Evolutionary conservation across 2,888 invertebrate genomes (phyloP).

Genomic region (Pterobdella sp.): DNA sequence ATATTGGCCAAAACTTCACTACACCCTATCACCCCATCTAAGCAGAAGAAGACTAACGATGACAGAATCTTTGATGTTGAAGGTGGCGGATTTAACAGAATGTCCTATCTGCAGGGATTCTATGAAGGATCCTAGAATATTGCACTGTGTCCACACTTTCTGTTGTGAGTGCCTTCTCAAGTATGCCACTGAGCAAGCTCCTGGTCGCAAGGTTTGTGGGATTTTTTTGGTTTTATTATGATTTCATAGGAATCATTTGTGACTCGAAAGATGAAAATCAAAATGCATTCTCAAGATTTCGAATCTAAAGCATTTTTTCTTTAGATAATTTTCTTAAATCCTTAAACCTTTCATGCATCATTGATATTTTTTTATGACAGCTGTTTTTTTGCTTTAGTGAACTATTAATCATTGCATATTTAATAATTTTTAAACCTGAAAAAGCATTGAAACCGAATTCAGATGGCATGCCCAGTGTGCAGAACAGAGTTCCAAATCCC

Average conservation of each 20-base stretch:
- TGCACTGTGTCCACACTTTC: conserved; percentile 32
- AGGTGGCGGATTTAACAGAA: conserved; percentile 27
- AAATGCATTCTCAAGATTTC: too few species aligned
- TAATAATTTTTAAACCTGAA: too few species aligned
- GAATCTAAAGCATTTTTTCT: too few species aligned
- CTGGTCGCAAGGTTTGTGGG: conserved; percentile 12
- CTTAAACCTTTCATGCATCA: too few species aligned
- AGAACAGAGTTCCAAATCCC: conserved; percentile 27
- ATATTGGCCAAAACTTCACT: not conserved
- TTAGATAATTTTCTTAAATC: too few species aligned
- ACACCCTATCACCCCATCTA: not conserved
- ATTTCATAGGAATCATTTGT: too few species aligned
- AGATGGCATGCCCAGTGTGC: conserved; percentile 31
- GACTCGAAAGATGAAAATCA: too few species aligned
- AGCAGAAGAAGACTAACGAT: conserved; percentile 16
- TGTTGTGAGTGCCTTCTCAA: conserved; percentile 29
- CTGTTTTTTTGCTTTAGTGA: too few species aligned
- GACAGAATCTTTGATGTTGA: conserved; percentile 19
- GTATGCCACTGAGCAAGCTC: conserved; percentile 15
- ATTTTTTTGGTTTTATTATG: too few species aligned
- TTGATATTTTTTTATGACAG: too few species aligned
- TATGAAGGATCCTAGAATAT: conserved; percentile 26
- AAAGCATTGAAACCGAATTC: too few species aligned
- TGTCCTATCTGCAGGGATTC: conserved; percentile 28
- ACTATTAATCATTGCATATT: too few species aligned